These are phyloP conservation scores for Tipula unca DNA, from an alignment of 2,888 invertebrate species.

Conservation along the genomic window DNA sequence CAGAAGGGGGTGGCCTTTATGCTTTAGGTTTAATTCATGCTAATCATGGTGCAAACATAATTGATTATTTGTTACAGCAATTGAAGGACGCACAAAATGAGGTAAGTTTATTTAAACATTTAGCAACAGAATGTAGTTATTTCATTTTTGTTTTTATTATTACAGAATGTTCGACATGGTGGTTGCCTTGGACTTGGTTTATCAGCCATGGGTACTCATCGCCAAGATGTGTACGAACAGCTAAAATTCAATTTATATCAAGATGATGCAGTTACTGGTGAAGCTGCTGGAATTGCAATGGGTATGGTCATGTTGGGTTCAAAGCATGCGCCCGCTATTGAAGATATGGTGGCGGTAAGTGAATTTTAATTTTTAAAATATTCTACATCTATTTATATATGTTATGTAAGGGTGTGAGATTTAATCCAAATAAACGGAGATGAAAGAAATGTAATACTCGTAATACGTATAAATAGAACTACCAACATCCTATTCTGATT, in stretches of 20 bases:
- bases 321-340: constrained; percentile 76
- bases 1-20: constrained; percentile 89
- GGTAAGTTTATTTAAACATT: constrained; percentile 35
- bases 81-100: constrained; percentile 93
- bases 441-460: no score
- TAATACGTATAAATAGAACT: no score
- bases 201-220: constrained; percentile 96
- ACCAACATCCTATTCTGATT: no score
- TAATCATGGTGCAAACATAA: constrained; percentile 94
- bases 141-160: constrained; percentile 23
- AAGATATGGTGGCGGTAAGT: constrained; percentile 84
- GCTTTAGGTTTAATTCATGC: constrained; percentile 97
- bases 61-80: constrained; percentile 91
- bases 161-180: constrained; percentile 87
- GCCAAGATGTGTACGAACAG: constrained; percentile 92
- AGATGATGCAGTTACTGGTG: constrained; percentile 98
- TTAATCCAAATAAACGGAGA: no score
- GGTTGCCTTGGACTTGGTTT: constrained; percentile 95
- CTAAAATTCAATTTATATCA: constrained; percentile 94
- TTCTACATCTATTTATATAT: constrained; percentile 14
- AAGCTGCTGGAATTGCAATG: constrained; percentile 98
- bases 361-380: background rate
- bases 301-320: constrained; percentile 99
- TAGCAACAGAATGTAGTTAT: background rate
- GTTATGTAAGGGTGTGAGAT: no score